phyloP scores from a whole-genome alignment of 1,140 invertebrate species.

The Drosophila cardini region DNA sequence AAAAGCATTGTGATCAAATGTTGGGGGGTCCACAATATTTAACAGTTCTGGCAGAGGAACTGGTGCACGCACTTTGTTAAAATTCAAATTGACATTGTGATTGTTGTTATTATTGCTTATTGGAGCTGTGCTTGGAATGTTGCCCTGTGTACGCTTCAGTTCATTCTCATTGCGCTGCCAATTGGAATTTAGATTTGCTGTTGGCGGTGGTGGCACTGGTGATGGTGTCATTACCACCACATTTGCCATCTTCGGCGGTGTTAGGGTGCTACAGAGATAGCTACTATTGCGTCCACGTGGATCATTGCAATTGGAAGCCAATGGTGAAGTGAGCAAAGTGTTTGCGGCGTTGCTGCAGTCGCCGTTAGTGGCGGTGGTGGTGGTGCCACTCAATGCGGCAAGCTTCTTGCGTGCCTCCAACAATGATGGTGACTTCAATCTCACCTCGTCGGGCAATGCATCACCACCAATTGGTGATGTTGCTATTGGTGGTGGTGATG shows the following conservation, averaged over 20 bases:
- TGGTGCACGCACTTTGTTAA: not conserved
- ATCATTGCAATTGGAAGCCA: slow-evolving; percentile 51
- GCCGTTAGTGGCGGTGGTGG: too few relatives aligned
- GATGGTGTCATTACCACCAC: not conserved
- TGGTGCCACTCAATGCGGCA: slow-evolving; percentile 36
- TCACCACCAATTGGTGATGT: not conserved
- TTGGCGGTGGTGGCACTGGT: not conserved
- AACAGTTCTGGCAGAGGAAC: too few relatives aligned
- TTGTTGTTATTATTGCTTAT: not conserved
- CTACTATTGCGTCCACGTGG: slow-evolving; percentile 45
- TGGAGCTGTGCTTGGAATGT: not conserved
- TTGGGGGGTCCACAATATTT: too few relatives aligned
- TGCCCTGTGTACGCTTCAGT: not conserved
- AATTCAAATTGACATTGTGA: slow-evolving; percentile 1
- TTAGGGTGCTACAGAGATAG: not conserved
- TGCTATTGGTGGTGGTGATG: not conserved
- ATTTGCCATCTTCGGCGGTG: not conserved
- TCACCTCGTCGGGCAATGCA: not conserved
- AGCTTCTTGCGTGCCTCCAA: slow-evolving; percentile 67
- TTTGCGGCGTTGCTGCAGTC: too few relatives aligned
- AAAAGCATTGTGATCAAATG: not conserved
- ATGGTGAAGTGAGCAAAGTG: not conserved
- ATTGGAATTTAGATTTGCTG: not conserved
- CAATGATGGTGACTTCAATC: slow-evolving; percentile 19
- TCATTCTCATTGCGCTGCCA: not conserved